Conservation (phyloP, 2,113 vertebrate genomes). For the Morone saxatilis region DNA sequence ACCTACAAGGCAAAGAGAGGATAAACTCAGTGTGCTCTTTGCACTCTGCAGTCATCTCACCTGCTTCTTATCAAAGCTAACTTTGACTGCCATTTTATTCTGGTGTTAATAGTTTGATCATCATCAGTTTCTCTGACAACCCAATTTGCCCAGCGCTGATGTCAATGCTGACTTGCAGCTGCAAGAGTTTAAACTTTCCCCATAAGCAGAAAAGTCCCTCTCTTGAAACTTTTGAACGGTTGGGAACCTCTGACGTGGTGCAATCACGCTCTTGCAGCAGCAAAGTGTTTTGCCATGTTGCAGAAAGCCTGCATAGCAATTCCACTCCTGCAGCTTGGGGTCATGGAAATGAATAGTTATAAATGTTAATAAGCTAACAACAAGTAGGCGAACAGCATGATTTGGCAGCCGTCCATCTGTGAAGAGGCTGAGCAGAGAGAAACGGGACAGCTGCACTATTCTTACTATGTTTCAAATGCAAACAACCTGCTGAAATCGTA, state of each 20-base stretch:
- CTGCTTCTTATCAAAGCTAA: neutral
- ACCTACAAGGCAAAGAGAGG: slow-evolving; percentile 6
- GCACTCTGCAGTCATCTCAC: slow-evolving; percentile 29
- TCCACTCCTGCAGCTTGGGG: slow-evolving; percentile 1
- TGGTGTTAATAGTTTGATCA: slow-evolving; percentile 27
- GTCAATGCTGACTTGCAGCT: slow-evolving; percentile 45
- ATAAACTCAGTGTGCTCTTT: slow-evolving; percentile 41
- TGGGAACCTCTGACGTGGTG: slow-evolving; percentile 7
- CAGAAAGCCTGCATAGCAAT: neutral
- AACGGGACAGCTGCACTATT: too few species aligned
- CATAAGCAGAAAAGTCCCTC: slow-evolving; percentile 50
- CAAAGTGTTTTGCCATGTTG: neutral
- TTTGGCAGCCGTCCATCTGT: slow-evolving; percentile 51
- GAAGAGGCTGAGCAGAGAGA: slow-evolving; percentile 6
- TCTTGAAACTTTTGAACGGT: slow-evolving; percentile 9
- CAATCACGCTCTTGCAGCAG: neutral
- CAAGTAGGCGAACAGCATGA: slow-evolving; percentile 34
- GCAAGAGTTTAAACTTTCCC: slow-evolving; percentile 23
- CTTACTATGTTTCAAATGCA: neutral
- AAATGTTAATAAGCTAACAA: slow-evolving; percentile 52
- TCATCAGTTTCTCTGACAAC: slow-evolving; percentile 11
- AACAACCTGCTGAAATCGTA: neutral
- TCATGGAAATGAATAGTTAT: slow-evolving; percentile 39
- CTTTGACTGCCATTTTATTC: slow-evolving; percentile 13
- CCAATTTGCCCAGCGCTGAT: neutral